These are phyloP conservation scores for Urocyon cinereoargenteus DNA, from an alignment of 2,797 vertebrate genomes.

Conservation along the genomic window DNA sequence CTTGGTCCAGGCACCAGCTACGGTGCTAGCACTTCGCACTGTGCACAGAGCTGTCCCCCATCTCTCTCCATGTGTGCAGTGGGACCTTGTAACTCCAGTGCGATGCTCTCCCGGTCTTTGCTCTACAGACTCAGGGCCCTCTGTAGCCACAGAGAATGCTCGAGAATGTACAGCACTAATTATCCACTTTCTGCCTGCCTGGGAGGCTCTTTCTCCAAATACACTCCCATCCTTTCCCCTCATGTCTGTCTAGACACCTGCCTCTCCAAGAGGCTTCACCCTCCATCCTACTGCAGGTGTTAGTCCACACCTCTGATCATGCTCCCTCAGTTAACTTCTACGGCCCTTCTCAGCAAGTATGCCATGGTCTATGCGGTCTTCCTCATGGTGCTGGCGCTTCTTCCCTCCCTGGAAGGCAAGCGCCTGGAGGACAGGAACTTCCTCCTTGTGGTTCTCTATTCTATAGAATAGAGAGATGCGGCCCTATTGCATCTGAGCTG, in stretches of 20 bases:
- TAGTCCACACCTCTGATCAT: no score
- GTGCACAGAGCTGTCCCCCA: not conserved
- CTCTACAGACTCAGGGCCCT: rapidly evolving
- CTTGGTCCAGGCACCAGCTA: not conserved
- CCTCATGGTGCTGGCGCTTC: not conserved
- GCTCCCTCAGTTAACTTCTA: rapidly evolving
- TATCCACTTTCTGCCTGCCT: not conserved
- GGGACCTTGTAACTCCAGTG: rapidly evolving
- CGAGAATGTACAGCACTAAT: rapidly evolving
- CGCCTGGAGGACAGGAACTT: not conserved
- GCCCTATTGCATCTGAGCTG: no score
- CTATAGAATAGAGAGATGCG: no score
- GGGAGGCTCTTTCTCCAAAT: not conserved
- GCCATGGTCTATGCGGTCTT: not conserved
- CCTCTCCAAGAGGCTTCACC: not conserved
- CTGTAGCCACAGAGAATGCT: no score
- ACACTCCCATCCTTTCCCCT: rapidly evolving
- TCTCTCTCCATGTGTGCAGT: rapidly evolving
- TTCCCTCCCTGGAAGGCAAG: not conserved
- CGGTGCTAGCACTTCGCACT: rapidly evolving
- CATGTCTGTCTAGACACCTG: rapidly evolving
- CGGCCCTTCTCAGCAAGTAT: not conserved
- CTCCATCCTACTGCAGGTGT: not conserved
- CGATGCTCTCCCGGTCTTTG: no score
- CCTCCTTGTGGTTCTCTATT: not conserved